phyloP scores from a whole-genome alignment of 64 coral and sea anemone species.

The Montipora cactus region DNA sequence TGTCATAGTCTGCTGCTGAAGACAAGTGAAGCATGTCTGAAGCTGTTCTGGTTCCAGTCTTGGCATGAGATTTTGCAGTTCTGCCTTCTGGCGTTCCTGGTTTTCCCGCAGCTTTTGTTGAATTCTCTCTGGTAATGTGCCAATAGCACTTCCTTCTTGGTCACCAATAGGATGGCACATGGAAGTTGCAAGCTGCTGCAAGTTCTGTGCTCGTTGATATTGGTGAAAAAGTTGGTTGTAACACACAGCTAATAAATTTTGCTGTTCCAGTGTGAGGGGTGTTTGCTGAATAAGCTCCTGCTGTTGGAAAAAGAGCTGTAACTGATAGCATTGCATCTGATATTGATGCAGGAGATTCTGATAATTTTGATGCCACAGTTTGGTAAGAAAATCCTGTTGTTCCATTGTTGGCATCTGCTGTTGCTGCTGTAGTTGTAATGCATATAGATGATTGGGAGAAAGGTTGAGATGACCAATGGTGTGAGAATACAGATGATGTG shows the following conservation, averaged over 20 bases:
- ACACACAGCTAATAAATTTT: conserved; percentile 5
- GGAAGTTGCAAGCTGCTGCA: conserved; percentile 48
- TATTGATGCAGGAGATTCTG: conserved; percentile 56
- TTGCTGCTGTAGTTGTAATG: conserved; percentile 60
- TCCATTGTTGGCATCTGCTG: conserved; percentile 42
- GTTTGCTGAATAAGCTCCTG: conserved; percentile 50
- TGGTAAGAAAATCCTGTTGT: conserved; percentile 21
- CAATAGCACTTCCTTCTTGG: not conserved
- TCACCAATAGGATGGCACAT: conserved; percentile 8
- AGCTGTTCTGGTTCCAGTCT: conserved; percentile 49
- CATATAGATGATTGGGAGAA: conserved; percentile 48
- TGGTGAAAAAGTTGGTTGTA: conserved; percentile 65
- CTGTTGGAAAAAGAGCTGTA: conserved; percentile 59
- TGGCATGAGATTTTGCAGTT: conserved; percentile 28
- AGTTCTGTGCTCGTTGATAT: conserved; percentile 48
- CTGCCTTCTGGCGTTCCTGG: conserved; percentile 10
- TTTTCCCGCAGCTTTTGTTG: conserved; percentile 32
- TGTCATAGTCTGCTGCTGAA: conserved; percentile 42
- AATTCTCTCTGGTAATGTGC: conserved; percentile 15
- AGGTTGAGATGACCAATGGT: conserved; percentile 18
- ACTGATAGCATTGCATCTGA: conserved; percentile 56
- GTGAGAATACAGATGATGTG: conserved; percentile 14
- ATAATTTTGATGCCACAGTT: conserved; percentile 45
- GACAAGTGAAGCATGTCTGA: conserved; percentile 37
- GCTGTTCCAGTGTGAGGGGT: conserved; percentile 36